Base-by-base conservation (phyloP, 2,888 invertebrate species). In the Iselma pallidipennis region DNA sequence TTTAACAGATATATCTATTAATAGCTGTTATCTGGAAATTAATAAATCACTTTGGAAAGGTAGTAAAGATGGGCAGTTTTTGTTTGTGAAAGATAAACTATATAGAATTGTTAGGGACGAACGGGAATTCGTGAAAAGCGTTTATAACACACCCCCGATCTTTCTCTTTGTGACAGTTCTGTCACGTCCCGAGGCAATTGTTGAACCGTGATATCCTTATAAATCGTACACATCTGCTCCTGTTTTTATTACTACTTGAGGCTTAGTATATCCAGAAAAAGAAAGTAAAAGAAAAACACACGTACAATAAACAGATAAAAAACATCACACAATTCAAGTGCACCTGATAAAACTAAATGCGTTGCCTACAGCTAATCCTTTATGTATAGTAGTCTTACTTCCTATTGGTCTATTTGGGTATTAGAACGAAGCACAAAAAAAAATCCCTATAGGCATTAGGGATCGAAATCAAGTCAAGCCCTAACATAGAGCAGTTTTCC, bases 201-300 rank as follows among this genome's bases (percentile, higher is more conserved):
- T 52, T 29, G 52, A 50, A 50, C 50, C 25, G 26, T 26, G 50
- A 52, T 52, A 52, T 29, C 28, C 9, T 52, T 52, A 52, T 29
- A 45, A 23, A 31, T 52, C 14, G 31, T 21, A 29, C 16, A 52
- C 52, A 52, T 52, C 52, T 52, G 52, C 29, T 29, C 2, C 21
- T 9, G 10, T 21, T 45, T 45, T 21, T 45, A 21, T 45, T 2
- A n/a, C 31, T 3, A 12, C 12, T 10, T 6, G 14, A 19, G 45
- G 19, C 14, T n/a, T n/a, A 19, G 10, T 4, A 14, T 14, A 2
- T 14, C 6, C 19, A 16, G 6, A 1, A 19, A 45, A 45, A 45
- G n/a, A 45, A 21, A 10, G 2, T 29, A 37, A 37, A 37, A 37
- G 37, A 7, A 33, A 29, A 1, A n/a, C 4, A 14, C n/a, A 33